These are phyloP conservation scores for Lophotis ruficrista DNA, from an alignment of 2,113 vertebrate species.

Conservation along the genomic window DNA sequence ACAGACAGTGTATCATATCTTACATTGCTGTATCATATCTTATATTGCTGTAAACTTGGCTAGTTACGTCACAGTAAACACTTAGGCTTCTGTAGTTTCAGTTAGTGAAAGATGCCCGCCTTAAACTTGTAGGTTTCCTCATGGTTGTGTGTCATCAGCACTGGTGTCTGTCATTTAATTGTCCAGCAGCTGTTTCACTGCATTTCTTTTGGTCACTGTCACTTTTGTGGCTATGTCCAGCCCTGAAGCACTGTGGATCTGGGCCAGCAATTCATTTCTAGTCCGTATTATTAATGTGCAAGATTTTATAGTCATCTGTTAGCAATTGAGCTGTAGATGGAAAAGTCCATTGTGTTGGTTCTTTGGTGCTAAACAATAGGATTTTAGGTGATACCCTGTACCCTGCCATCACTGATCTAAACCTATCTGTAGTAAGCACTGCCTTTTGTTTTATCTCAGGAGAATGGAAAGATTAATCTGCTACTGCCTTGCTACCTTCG, in stretches of 20 bases:
- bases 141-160: not conserved
- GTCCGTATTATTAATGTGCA: not conserved
- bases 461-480: not conserved
- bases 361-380: not conserved
- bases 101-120: not conserved
- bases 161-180: not conserved
- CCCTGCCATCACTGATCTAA: not conserved
- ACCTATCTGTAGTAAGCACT: not conserved
- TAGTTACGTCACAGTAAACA: not conserved
- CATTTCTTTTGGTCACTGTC: not conserved
- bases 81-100: not conserved
- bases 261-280: not conserved
- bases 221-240: not conserved
- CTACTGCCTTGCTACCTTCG: not conserved
- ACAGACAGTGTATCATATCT: not conserved
- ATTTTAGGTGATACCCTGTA: not conserved
- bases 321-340: not conserved
- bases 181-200: not conserved
- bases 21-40: not conserved
- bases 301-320: not conserved
- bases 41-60: not conserved
- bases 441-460: not conserved
- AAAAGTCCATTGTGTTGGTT: not conserved
- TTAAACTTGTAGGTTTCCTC: not conserved
- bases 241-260: not conserved